A percentile compares a stretch with the other conserved stretches of the same genome.
Evolutionary conservation across 2,113 vertebrate genomes (phyloP).

Genomic region (Paradoxurus hermaphroditus): DNA sequence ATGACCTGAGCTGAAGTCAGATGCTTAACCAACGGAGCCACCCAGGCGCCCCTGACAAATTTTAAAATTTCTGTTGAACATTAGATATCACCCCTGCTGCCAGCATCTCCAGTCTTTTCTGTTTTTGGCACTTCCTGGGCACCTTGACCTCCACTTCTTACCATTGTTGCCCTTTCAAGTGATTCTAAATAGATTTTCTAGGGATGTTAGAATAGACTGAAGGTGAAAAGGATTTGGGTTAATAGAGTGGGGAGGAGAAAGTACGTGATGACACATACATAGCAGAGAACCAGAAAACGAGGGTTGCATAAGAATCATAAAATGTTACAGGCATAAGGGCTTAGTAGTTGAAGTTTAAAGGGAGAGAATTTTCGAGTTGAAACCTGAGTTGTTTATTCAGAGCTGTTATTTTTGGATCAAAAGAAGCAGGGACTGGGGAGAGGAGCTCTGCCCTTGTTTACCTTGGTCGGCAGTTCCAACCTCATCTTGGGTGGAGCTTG

Average conservation of each 20-base stretch:
- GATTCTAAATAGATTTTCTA: not conserved
- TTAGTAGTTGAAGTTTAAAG: not conserved
- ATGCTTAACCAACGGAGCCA: too few species aligned
- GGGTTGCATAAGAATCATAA: not conserved
- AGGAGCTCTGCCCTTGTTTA: not conserved
- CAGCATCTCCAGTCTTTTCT: not conserved
- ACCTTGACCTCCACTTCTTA: not conserved
- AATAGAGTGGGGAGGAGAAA: not conserved
- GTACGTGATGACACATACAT: not conserved
- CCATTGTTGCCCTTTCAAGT: not conserved
- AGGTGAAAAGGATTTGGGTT: not conserved
- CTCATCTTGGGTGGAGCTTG: not conserved
- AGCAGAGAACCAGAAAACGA: not conserved
- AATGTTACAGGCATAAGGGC: not conserved
- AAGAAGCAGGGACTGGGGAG: not conserved
- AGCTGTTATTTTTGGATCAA: not conserved
- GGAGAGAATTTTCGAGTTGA: not conserved
- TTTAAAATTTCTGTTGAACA: not conserved
- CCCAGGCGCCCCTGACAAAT: too few species aligned
- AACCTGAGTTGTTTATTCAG: slow-evolving; percentile 4
- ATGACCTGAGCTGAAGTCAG: too few species aligned
- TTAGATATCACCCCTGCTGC: not conserved
- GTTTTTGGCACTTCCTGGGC: not conserved
- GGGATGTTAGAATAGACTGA: not conserved
- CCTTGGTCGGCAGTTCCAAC: not conserved